Evolutionary conservation across 2,113 vertebrate genomes (phyloP).

Genomic region (Otis tarda): DNA sequence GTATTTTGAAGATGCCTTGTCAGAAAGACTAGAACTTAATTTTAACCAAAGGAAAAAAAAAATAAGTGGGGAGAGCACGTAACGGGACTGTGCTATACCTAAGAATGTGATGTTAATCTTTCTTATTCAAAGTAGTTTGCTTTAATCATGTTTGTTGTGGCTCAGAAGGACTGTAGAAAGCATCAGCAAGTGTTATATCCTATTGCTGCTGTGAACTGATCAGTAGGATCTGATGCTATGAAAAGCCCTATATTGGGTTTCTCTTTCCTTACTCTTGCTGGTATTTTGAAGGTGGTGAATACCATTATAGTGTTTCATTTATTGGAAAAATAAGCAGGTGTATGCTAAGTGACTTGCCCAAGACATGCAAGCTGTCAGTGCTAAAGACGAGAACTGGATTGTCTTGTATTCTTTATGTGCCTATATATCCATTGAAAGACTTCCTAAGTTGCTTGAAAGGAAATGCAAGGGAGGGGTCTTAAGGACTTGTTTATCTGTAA

Average conservation of each 20-base stretch:
- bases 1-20: neutral
- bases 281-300: neutral
- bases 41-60: neutral
- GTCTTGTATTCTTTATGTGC: neutral
- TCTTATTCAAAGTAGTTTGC: neutral
- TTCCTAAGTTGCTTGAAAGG: neutral
- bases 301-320: neutral
- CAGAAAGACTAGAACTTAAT: neutral
- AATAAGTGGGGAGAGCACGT: accelerated
- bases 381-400: neutral
- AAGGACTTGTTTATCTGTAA: neutral
- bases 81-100: neutral
- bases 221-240: neutral
- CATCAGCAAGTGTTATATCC: neutral
- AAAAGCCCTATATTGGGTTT: neutral
- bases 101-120: neutral
- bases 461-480: neutral
- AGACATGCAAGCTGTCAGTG: neutral
- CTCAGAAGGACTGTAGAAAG: neutral
- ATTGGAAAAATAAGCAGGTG: neutral
- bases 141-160: neutral
- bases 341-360: neutral
- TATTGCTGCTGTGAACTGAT: neutral
- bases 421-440: neutral
- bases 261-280: neutral